A percentile compares a stretch with the other conserved stretches of the same genome.
Evolutionary conservation across 2,888 invertebrate species (phyloP).

Genomic region (Eupithecia subfuscata): DNA sequence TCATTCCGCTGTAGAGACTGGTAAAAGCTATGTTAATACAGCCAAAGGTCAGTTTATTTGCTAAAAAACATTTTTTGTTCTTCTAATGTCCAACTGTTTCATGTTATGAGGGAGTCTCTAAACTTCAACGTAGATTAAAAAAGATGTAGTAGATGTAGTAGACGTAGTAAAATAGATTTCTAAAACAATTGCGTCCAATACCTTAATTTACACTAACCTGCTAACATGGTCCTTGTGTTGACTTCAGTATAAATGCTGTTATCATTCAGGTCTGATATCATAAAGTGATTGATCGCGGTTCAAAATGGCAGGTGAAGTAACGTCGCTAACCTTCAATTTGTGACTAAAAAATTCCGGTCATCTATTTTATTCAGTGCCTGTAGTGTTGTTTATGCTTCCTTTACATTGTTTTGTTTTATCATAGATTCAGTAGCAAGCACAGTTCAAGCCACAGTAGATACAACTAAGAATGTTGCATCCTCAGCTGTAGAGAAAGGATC

Average conservation of each 20-base stretch:
- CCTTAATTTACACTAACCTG: slow-evolving; percentile 32
- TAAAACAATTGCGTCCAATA: slow-evolving; percentile 5
- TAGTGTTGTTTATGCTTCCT: background rate
- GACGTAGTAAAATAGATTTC: too few relatives aligned
- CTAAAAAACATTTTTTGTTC: background rate
- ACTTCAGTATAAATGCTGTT: slow-evolving; percentile 37
- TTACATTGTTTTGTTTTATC: background rate
- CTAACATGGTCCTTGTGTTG: slow-evolving; percentile 33
- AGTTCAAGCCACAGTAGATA: slow-evolving; percentile 46
- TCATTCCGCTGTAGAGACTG: slow-evolving; percentile 60
- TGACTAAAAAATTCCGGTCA: slow-evolving; percentile 30
- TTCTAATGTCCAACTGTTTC: background rate
- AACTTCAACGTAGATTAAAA: too few relatives aligned
- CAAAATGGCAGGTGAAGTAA: slow-evolving; percentile 43
- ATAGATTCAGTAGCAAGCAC: slow-evolving; percentile 36
- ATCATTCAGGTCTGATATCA: slow-evolving; percentile 31
- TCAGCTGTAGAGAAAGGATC: slow-evolving; percentile 51
- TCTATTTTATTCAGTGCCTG: background rate
- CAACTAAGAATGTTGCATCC: slow-evolving; percentile 50
- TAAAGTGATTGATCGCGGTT: slow-evolving; percentile 33
- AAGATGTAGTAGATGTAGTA: too few relatives aligned
- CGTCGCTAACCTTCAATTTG: background rate
- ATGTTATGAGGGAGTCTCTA: background rate
- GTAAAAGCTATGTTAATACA: slow-evolving; percentile 53
- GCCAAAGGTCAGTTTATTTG: slow-evolving; percentile 49